Evolutionary conservation across 53 echinoderm and acorn worm species (phyloP).

Genomic region (Zoroaster sp.): DNA sequence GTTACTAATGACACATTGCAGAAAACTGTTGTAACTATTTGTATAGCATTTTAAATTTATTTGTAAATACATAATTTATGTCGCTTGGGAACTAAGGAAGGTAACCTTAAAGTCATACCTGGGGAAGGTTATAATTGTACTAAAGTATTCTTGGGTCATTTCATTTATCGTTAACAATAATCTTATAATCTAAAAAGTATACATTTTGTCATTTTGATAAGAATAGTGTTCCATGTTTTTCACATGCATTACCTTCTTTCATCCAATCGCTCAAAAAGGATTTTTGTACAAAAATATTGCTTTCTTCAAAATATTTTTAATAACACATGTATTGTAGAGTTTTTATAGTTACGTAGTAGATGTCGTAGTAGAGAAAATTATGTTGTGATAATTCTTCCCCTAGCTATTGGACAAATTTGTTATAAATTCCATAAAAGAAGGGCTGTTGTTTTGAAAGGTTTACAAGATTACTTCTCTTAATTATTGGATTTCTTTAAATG

Average conservation of each 20-base stretch:
- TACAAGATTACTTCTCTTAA: too few species aligned
- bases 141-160: neutral
- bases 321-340: neutral
- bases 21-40: conserved; percentile 26
- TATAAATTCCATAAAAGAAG: too few species aligned
- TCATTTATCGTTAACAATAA: neutral
- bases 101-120: neutral
- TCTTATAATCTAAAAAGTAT: neutral
- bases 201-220: neutral
- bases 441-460: too few species aligned
- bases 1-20: neutral
- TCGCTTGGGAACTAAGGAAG: neutral
- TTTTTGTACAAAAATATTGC: neutral
- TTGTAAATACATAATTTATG: conserved; percentile 43
- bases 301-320: neutral
- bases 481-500: too few species aligned
- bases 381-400: too few species aligned
- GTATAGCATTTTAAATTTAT: conserved; percentile 34
- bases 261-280: neutral
- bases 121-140: neutral
- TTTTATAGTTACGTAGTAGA: too few species aligned
- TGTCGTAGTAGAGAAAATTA: too few species aligned
- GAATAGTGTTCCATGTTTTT: neutral
- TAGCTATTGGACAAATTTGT: too few species aligned
- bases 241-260: neutral